Conservation (phyloP, 2,797 vertebrate genomes). For the Malurus leucopterus region DNA sequence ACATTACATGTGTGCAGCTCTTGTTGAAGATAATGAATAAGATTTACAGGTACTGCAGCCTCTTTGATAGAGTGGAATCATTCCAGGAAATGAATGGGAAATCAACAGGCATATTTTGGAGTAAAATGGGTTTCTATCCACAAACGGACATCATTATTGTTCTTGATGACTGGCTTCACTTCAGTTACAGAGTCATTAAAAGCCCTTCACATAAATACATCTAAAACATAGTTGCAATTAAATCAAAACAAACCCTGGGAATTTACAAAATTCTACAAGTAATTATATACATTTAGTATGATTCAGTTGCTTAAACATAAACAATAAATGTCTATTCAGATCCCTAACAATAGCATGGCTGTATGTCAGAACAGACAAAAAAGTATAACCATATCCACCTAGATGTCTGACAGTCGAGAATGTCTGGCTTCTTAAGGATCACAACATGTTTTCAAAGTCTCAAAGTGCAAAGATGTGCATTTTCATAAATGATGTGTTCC, state of each 20-base stretch:
- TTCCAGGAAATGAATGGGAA: not conserved
- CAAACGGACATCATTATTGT: not conserved
- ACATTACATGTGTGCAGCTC: not conserved
- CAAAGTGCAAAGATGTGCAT: not conserved
- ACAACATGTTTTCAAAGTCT: not conserved
- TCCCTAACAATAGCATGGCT: not conserved
- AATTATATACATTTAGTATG: not conserved
- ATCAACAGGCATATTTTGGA: not conserved
- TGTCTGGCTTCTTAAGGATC: accelerated
- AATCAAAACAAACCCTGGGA: not conserved
- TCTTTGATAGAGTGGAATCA: not conserved
- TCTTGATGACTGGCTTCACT: not conserved
- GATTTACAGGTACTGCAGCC: not conserved
- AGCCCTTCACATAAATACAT: not conserved
- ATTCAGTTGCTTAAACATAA: not conserved
- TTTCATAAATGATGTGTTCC: not conserved
- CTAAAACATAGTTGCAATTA: not conserved
- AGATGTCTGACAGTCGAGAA: not conserved
- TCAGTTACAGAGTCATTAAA: not conserved
- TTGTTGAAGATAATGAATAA: not conserved
- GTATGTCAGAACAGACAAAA: not conserved
- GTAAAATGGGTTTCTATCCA: not conserved
- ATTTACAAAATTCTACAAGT: not conserved
- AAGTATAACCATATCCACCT: not conserved
- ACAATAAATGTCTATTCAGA: not conserved